These are phyloP conservation scores for Phenganax subtilis DNA, from an alignment of 92 coral and sea anemone species.

Conservation along the genomic window DNA sequence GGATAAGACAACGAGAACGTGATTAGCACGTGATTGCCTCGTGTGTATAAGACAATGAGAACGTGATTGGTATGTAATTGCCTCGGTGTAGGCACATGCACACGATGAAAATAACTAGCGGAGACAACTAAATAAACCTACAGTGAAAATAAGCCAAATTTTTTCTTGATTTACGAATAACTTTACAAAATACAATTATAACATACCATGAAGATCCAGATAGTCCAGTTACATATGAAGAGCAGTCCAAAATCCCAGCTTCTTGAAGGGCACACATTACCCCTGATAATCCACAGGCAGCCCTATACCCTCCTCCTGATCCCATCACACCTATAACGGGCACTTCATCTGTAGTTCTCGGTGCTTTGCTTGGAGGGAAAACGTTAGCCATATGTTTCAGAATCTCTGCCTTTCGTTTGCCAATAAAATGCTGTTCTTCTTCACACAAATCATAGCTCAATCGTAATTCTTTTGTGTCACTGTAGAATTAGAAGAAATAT, in stretches of 20 bases:
- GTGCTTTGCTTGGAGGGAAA: slow-evolving; percentile 54
- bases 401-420: slow-evolving; percentile 53
- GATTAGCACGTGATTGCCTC: background rate
- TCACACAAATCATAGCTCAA: slow-evolving; percentile 57
- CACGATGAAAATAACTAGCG: too few relatives aligned
- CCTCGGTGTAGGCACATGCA: background rate
- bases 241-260: slow-evolving; percentile 42
- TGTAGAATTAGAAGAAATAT: background rate
- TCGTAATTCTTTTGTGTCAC: slow-evolving; percentile 52
- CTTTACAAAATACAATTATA: too few relatives aligned
- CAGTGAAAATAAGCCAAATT: background rate
- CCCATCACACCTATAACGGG: slow-evolving; percentile 59
- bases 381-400: slow-evolving; percentile 54
- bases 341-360: slow-evolving; percentile 58
- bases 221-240: slow-evolving; percentile 51
- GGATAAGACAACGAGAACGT: background rate
- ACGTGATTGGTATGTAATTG: background rate
- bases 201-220: slow-evolving; percentile 63
- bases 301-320: slow-evolving; percentile 63
- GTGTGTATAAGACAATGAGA: background rate
- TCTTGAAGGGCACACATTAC: slow-evolving; percentile 51
- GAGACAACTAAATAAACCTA: background rate
- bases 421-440: slow-evolving; percentile 58
- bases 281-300: slow-evolving; percentile 54
- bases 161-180: background rate